Evolutionary conservation across 2,113 vertebrate species (phyloP).

Genomic region (Phyllostomus discolor): DNA sequence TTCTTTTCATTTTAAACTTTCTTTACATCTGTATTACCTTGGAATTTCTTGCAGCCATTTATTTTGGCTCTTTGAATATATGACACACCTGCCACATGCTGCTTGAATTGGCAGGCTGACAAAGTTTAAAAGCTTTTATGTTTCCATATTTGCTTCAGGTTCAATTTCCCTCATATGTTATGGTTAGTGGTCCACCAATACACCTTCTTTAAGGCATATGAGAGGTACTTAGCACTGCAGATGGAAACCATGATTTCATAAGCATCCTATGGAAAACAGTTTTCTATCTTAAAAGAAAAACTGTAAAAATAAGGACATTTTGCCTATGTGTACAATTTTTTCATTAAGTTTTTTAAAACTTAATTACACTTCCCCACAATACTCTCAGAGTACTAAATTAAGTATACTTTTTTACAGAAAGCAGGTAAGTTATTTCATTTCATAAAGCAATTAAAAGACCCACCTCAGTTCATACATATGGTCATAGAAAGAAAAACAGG

Average conservation of each 20-base stretch:
- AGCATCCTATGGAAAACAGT: constrained; percentile 34
- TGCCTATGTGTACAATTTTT: not conserved
- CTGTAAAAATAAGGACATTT: constrained; percentile 29
- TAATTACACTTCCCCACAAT: not conserved
- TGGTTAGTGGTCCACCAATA: constrained; percentile 14
- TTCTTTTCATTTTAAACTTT: constrained; percentile 55
- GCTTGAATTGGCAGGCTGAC: constrained; percentile 63
- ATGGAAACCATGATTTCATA: constrained; percentile 15
- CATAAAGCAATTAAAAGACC: not conserved
- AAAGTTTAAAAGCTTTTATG: constrained; percentile 61
- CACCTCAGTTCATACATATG: not conserved
- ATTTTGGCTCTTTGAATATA: constrained; percentile 55
- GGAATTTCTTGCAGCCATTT: constrained; percentile 64
- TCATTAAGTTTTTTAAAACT: not conserved
- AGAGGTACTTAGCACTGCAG: not conserved
- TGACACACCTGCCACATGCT: constrained; percentile 50
- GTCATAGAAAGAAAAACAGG: not conserved
- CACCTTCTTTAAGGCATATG: not conserved
- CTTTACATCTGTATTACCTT: constrained; percentile 43
- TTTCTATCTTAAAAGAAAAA: not conserved
- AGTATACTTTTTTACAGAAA: not conserved
- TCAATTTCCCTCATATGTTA: constrained; percentile 15
- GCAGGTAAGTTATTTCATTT: constrained; percentile 16
- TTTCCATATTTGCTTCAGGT: constrained; percentile 55
- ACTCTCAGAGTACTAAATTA: not conserved